These are phyloP conservation scores for Drosophila acutilabella DNA, from an alignment of 2,888 invertebrate genomes.

Conservation along the genomic window DNA sequence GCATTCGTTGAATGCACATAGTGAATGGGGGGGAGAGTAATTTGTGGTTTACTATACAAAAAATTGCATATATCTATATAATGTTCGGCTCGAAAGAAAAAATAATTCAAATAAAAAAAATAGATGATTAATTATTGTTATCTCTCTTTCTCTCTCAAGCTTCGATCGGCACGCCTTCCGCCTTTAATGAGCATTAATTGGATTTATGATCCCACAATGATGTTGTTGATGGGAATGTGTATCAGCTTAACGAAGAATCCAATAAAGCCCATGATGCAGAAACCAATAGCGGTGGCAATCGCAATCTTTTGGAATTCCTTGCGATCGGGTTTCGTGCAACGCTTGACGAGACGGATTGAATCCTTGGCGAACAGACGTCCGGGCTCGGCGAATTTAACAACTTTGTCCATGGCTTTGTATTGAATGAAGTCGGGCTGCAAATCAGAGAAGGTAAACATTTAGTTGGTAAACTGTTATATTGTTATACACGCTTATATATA, in stretches of 20 bases:
- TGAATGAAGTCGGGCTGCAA: constrained; percentile 37
- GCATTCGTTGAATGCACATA: constrained; percentile 74
- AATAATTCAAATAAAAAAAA: constrained; percentile 32
- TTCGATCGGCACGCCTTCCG: constrained; percentile 11
- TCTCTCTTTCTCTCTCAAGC: constrained; percentile 1
- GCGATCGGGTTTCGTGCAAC: constrained; percentile 99
- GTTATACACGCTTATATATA: constrained; percentile 7
- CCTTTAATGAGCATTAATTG: constrained; percentile 11
- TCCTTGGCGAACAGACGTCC: constrained; percentile 99
- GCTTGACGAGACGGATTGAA: constrained; percentile 98
- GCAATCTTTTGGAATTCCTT: constrained; percentile 99
- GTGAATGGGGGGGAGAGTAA: constrained; percentile 18
- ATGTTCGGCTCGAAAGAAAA: constrained; percentile 46
- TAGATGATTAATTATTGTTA: constrained; percentile 45
- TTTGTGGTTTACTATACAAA: constrained; percentile 35
- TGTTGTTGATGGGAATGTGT: constrained; percentile 99
- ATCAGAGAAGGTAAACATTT: not conserved
- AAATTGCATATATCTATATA: constrained; percentile 34
- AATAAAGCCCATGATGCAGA: constrained; percentile 99
- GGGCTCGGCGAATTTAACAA: constrained; percentile 97
- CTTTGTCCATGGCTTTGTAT: constrained; percentile 94
- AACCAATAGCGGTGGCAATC: constrained; percentile 99
- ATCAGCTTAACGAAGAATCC: constrained; percentile 99
- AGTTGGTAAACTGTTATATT: not conserved
- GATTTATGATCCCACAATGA: constrained; percentile 93